Conservation (phyloP, 2,797 vertebrate species). For the Pseudochirops cupreus region DNA sequence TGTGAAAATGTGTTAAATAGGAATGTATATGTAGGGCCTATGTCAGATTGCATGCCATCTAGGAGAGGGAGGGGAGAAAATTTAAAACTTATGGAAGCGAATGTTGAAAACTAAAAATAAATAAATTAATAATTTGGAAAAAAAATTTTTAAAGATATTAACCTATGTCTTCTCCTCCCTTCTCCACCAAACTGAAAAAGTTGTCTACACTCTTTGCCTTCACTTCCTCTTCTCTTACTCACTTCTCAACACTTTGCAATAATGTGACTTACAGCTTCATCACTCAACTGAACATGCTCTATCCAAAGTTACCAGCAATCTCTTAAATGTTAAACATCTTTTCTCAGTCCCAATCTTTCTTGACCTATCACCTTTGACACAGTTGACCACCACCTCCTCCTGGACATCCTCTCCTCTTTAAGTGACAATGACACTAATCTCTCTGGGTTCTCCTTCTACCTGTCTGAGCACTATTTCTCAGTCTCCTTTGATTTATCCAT, state of each 20-base stretch:
- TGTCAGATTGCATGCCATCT: no score
- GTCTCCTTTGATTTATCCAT: neutral
- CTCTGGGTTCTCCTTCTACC: neutral
- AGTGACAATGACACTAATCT: neutral
- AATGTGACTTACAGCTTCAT: neutral
- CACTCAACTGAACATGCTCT: neutral
- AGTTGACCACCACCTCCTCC: neutral
- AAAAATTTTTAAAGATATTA: neutral
- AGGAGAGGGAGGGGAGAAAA: no score
- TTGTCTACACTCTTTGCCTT: neutral
- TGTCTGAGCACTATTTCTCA: neutral
- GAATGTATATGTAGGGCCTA: no score
- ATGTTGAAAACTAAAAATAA: no score
- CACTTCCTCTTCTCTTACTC: neutral
- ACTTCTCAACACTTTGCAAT: neutral
- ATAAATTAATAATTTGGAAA: no score
- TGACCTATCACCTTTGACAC: neutral
- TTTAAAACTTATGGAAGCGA: no score
- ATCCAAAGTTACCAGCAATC: neutral
- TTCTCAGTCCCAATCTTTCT: neutral
- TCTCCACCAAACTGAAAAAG: neutral
- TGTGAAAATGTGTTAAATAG: no score
- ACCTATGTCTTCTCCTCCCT: neutral
- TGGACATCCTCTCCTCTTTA: neutral
- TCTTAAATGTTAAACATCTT: neutral